Conservation (phyloP, 1,140 invertebrate species). For the Drosophila seguyi region DNA sequence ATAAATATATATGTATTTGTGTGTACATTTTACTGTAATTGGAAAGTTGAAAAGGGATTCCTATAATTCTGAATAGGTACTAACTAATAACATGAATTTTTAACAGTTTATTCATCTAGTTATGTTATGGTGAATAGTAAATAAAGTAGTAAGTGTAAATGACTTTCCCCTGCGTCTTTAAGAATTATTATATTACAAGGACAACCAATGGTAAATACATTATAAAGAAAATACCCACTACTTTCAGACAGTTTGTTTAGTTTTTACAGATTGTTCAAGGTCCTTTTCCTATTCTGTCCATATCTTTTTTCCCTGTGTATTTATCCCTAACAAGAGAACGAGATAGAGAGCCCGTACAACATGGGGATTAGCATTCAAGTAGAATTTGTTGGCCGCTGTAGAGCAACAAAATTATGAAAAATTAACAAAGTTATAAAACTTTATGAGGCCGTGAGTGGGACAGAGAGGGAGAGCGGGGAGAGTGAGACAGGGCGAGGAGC, state of each 20-base stretch:
- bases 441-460: conserved; percentile 48
- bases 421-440: conserved; percentile 84
- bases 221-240: too few relatives aligned
- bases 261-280: too few relatives aligned
- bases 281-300: neutral
- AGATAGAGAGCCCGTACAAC: conserved; percentile 52
- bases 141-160: too few relatives aligned
- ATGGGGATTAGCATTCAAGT: conserved; percentile 76
- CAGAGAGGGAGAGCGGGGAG: neutral
- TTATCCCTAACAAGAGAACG: conserved; percentile 12
- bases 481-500: neutral
- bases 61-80: neutral
- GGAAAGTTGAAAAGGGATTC: neutral
- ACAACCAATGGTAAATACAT: too few relatives aligned
- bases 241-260: too few relatives aligned
- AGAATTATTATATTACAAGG: too few relatives aligned
- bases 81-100: too few relatives aligned
- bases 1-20: too few relatives aligned
- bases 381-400: conserved; percentile 66
- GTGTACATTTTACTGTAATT: neutral
- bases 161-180: too few relatives aligned
- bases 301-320: neutral
- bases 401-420: conserved; percentile 82
- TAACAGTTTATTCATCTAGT: too few relatives aligned
- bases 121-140: too few relatives aligned